Evolutionary conservation across 2,797 vertebrate genomes (phyloP).

Genomic region (Diceros bicornis): DNA sequence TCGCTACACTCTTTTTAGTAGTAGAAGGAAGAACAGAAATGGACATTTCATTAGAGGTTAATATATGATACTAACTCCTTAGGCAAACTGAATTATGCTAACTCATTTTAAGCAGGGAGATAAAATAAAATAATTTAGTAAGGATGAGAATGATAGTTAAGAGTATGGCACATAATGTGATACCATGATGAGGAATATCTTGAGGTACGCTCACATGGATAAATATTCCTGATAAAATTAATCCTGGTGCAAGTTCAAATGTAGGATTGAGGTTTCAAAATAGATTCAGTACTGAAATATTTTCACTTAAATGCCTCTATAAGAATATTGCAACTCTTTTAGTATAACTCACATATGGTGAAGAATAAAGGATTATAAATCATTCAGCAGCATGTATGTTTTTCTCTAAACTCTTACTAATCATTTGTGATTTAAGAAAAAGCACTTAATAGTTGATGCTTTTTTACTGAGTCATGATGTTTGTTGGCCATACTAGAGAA

Average conservation of each 20-base stretch:
- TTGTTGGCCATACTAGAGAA: not conserved
- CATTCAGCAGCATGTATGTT: not conserved
- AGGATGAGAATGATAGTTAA: not conserved
- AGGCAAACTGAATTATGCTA: not conserved
- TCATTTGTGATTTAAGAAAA: not conserved
- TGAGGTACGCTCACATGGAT: not conserved
- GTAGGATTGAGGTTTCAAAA: not conserved
- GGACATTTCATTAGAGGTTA: not conserved
- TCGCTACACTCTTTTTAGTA: not conserved
- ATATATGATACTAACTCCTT: not conserved
- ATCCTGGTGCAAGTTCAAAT: not conserved
- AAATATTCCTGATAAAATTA: conserved; percentile 19
- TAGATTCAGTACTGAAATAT: not conserved
- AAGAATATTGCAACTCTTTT: not conserved
- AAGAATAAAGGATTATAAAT: not conserved
- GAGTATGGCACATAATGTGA: not conserved
- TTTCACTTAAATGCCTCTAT: not conserved
- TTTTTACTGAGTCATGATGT: not conserved
- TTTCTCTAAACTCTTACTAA: not conserved
- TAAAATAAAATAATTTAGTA: not conserved
- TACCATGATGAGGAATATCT: not conserved
- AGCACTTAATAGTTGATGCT: not conserved
- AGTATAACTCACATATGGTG: not conserved
- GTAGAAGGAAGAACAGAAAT: not conserved
- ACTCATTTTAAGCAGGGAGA: not conserved